Base-by-base conservation (phyloP, 2,888 invertebrate species). In the Ectobius pallidus region DNA sequence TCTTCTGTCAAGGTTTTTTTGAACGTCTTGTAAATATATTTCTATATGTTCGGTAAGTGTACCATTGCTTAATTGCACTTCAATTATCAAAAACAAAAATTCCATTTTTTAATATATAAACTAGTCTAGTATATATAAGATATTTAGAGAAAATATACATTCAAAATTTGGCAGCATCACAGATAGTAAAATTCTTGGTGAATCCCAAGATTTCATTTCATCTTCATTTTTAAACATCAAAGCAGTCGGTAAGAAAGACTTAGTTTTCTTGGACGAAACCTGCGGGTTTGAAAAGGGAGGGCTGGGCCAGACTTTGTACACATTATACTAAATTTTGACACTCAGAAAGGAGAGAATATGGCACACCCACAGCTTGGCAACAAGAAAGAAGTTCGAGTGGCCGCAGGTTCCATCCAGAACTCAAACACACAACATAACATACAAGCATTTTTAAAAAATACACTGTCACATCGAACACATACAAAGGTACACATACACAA, bases 41-140 rank as follows among this genome's bases (percentile, higher is more conserved):
- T 70, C 62, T 69, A 73, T 73, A 73, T 62, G 69, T 65, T 70
- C 65, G 52, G 63, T 73, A 70, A 70, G 70, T 63, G 58, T 75
- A 76, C 76, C 77, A 73, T 75, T 85, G 86, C 86, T n/a, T 87
- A 87, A 87, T 87, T 87, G 87, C 87, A 87, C 87, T 87, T 87
- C 84, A 83, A 84, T 79, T 84, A 83, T 85, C 84, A 84, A 83
- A 84, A 83, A 83, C 82, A 83, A 82, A 80, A 81, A 82, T 81
- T 74, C 81, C 83, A 81, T 81, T 81, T 81, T 78, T 77, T 73
- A 74, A 75, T 75, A 75, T 75, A 75, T 77, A 75, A 76, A 75
- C 77, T 78, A 77, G 70, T 76, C 76, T 78, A 78, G 75, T 77
- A 78, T 78, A 78, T 78, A 84, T 84, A 85, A 84, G 84, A 84